Percentiles rank a stretch among this genome's conserved stretches.
These are phyloP conservation scores for Gonioctena quinquepunctata DNA, from an alignment of 1,140 invertebrate species.

Conservation along the genomic window DNA sequence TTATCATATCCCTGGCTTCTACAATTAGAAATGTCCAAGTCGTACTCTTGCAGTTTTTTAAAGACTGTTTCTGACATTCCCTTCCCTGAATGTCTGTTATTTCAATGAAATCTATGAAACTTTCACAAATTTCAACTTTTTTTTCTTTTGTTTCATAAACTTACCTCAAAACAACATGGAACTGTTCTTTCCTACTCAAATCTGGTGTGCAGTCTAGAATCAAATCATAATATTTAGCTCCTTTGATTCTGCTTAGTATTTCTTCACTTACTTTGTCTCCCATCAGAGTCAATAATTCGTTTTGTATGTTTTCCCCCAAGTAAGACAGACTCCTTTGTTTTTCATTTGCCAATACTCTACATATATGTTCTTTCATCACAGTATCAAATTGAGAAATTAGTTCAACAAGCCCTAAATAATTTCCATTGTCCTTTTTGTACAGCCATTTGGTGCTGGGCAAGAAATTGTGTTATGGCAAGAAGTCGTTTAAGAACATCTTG, in stretches of 20 bases:
- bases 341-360: neutral
- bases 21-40: conserved; percentile 35
- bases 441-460: conserved; percentile 38
- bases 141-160: conserved; percentile 15
- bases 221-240: conserved; percentile 26
- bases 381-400: conserved; percentile 41
- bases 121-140: conserved; percentile 18
- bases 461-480: conserved; percentile 31
- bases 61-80: conserved; percentile 22
- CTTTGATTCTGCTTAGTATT: neutral
- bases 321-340: conserved; percentile 17
- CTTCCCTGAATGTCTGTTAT: conserved; percentile 20
- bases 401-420: conserved; percentile 43
- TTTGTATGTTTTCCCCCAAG: conserved; percentile 34
- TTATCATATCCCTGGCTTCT: conserved; percentile 50
- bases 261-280: neutral
- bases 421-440: conserved; percentile 37
- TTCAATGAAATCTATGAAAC: conserved; percentile 25
- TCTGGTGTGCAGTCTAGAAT: conserved; percentile 33
- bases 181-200: conserved; percentile 24
- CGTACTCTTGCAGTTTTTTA: conserved; percentile 11
- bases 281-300: conserved; percentile 32
- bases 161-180: conserved; percentile 19
- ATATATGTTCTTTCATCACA: conserved; percentile 35
- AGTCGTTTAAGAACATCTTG: conserved; percentile 34